These are phyloP conservation scores for Drosophila mauritiana DNA, from an alignment of 1,140 invertebrate species.

Conservation along the genomic window DNA sequence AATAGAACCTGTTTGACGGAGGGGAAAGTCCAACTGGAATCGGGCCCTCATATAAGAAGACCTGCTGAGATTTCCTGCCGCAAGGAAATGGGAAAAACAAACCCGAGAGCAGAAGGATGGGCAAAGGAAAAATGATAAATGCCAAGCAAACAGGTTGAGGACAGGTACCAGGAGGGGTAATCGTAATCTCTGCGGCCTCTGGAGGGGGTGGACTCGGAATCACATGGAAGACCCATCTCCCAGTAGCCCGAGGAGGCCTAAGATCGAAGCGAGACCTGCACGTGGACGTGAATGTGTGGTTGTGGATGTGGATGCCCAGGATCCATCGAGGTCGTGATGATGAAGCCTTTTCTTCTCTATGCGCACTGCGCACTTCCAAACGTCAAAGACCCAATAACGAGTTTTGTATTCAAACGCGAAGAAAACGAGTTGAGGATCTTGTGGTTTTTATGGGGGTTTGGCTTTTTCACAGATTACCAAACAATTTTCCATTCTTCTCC, in stretches of 20 bases:
- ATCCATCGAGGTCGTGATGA: conserved; percentile 39
- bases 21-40: conserved; percentile 80
- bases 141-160: conserved; percentile 72
- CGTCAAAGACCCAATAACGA: conserved; percentile 67
- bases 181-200: background rate
- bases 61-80: conserved; percentile 70
- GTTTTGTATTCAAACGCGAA: conserved; percentile 57
- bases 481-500: conserved; percentile 60
- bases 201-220: conserved; percentile 8
- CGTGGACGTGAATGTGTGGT: conserved; percentile 37
- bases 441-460: conserved; percentile 81
- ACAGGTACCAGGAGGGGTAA: conserved; percentile 57
- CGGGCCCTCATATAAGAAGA: conserved; percentile 51
- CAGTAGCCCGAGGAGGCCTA: conserved; percentile 54
- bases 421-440: conserved; percentile 72
- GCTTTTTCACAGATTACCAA: conserved; percentile 82
- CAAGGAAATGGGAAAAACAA: conserved; percentile 74
- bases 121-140: conserved; percentile 73
- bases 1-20: conserved; percentile 77
- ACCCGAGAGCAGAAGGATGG: conserved; percentile 47
- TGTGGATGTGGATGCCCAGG: conserved; percentile 11
- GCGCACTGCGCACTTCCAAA: conserved; percentile 62
- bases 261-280: conserved; percentile 68
- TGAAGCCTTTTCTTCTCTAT: conserved; percentile 59
- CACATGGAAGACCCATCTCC: conserved; percentile 21